Evolutionary conservation across 2,113 vertebrate species (phyloP), one percentile per base, ranked within the genome.

Genomic region (Psittacula cyanocephala): DNA sequence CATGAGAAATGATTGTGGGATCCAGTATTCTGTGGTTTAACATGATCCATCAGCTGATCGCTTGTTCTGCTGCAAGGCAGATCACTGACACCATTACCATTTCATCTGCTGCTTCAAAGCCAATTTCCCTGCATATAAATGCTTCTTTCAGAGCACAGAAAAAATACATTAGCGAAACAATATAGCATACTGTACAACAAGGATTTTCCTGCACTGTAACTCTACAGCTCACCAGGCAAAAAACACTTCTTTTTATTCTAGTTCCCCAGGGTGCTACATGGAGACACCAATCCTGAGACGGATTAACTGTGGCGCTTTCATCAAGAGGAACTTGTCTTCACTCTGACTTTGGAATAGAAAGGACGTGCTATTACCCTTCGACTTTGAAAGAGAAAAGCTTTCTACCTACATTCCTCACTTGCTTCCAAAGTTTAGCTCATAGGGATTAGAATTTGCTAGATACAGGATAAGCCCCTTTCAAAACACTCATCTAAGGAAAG

Each of bases 201-300:
- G 97, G 94, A 86, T 93, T 97, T 94, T 82, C 88, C 88, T 96
- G 72, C 92, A 86, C 97, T 95, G 94, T 95, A 95, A 96, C 96
- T 91, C 75, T 82, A 92, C 83, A 88, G 91, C 95, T 94, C 80
- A 85, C 94, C 81, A 95, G 88, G 84, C 93, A 71, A 93, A 97
- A 96, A 55, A 1, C 80, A 76, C 94, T 95, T 90, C 89, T 92
- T 94, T 93, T 82, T 94, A 94, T 93, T 94, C 94, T 74, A 79
- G 94, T 83, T 95, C 94, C 97, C 95, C 89, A 96, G 96, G 82
- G 95, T 88, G 83, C 88, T 95, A 47, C 83, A 33, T 41, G 83
- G 96, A 97, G 97, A 93, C 96, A 95, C 96, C 94, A 93, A 74
- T 65, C 92, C 77, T 91, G 92, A 96, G 91, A 82, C 16, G 91